These are phyloP conservation scores for Protosalanx chinensis DNA, from an alignment of 2,797 vertebrate species.

Conservation along the genomic window DNA sequence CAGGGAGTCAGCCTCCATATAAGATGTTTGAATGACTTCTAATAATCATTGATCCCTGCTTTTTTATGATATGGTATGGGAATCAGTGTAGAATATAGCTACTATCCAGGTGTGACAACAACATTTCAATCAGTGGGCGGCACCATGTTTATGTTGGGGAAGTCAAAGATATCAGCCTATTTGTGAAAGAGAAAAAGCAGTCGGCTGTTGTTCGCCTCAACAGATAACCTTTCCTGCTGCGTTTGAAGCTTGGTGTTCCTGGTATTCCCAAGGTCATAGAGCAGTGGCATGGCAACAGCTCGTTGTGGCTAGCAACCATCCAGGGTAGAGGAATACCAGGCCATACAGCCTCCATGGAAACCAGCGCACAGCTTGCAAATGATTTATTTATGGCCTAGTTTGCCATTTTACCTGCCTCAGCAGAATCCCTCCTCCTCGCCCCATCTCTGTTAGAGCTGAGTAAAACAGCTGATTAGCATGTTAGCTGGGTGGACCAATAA, in stretches of 20 bases:
- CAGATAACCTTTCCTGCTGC: conserved; percentile 51
- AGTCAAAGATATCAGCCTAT: neutral
- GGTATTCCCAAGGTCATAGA: conserved; percentile 59
- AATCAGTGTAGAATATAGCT: too few relatives aligned
- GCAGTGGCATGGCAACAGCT: conserved; percentile 65
- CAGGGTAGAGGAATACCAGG: conserved; percentile 22
- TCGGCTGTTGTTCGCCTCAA: neutral
- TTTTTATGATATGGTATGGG: too few relatives aligned
- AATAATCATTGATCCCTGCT: neutral
- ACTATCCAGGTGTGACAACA: neutral
- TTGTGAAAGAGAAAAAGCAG: neutral
- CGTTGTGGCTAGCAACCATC: conserved; percentile 24
- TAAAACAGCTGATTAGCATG: neutral
- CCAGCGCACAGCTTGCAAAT: conserved; percentile 31
- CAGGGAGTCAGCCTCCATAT: neutral
- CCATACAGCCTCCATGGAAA: conserved; percentile 50
- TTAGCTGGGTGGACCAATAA: conserved; percentile 7
- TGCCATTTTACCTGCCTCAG: neutral
- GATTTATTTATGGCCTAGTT: conserved; percentile 10
- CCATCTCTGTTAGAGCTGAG: neutral
- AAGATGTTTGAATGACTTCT: neutral
- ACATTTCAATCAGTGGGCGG: neutral
- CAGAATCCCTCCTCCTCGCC: neutral
- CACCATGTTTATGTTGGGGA: neutral
- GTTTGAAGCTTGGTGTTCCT: conserved; percentile 54